Evolutionary conservation across 2,888 invertebrate genomes (phyloP).

Genomic region (Agrenia bidenticulata): DNA sequence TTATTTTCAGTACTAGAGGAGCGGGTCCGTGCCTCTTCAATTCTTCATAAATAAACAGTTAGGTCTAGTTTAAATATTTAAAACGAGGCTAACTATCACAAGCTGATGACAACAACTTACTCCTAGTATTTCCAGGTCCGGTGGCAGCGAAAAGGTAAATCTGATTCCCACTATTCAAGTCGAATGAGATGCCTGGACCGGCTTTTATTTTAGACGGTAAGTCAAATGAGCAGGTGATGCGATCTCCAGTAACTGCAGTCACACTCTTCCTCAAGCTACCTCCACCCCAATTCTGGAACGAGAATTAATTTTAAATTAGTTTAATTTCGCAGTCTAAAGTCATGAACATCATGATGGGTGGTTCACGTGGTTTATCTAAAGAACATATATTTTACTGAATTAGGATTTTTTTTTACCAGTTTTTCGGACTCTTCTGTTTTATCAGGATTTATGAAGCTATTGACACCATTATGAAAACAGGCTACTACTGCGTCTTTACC

Average conservation of each 20-base stretch:
- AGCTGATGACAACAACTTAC: too few species aligned
- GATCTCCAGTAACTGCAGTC: neutral
- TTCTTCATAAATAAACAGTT: too few species aligned
- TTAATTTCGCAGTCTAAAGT: too few species aligned
- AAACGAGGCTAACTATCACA: too few species aligned
- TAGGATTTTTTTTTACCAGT: neutral
- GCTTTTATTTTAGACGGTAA: neutral
- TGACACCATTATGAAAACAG: neutral
- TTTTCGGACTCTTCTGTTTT: neutral
- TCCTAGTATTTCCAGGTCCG: too few species aligned
- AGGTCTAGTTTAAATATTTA: too few species aligned
- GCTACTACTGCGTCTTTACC: slow-evolving; percentile 4
- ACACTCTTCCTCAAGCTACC: neutral
- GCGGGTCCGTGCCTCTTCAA: too few species aligned
- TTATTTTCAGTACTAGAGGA: too few species aligned
- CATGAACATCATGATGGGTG: neutral
- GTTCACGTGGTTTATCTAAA: too few species aligned
- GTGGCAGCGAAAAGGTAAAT: neutral
- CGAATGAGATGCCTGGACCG: neutral
- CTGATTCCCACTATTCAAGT: neutral
- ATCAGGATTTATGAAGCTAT: neutral
- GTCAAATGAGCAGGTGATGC: neutral
- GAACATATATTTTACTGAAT: neutral
- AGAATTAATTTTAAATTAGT: neutral
- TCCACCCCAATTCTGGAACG: neutral